Percentiles rank a stretch among this genome's conserved stretches.
phyloP scores from a whole-genome alignment of 2,888 invertebrate genomes.

The Oxystoma pomonae region DNA sequence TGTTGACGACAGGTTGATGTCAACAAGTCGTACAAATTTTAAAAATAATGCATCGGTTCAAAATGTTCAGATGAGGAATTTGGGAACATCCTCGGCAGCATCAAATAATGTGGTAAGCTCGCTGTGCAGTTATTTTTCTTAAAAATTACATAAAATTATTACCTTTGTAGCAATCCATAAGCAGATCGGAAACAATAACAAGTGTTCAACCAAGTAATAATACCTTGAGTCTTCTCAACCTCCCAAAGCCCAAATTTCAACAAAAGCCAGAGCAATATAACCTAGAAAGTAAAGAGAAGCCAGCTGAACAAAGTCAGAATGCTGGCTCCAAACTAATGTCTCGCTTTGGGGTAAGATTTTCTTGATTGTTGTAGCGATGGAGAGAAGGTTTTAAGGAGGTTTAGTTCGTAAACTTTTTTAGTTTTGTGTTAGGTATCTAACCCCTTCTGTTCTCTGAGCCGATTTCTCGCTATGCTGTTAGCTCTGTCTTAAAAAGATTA shows the following conservation, averaged over 20 bases:
- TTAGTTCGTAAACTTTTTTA: too few species aligned
- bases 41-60: not conserved
- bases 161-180: not conserved
- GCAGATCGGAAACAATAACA: not conserved
- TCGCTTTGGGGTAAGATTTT: not conserved
- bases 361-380: too few species aligned
- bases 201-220: too few species aligned
- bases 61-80: not conserved
- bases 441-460: too few species aligned
- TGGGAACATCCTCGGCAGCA: not conserved
- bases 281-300: not conserved
- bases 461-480: too few species aligned
- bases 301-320: conserved; percentile 1
- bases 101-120: not conserved
- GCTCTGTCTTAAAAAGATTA: too few species aligned
- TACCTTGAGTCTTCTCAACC: not conserved
- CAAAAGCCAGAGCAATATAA: conserved; percentile 4
- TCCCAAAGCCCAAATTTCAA: not conserved
- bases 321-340: not conserved
- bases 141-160: not conserved
- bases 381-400: too few species aligned
- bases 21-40: not conserved
- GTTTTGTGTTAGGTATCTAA: too few species aligned
- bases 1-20: not conserved
- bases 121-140: not conserved